A percentile compares a stretch with the other conserved stretches of the same genome.
phyloP scores from a whole-genome alignment of 2,797 vertebrate species.

The Anguilla pacifica region DNA sequence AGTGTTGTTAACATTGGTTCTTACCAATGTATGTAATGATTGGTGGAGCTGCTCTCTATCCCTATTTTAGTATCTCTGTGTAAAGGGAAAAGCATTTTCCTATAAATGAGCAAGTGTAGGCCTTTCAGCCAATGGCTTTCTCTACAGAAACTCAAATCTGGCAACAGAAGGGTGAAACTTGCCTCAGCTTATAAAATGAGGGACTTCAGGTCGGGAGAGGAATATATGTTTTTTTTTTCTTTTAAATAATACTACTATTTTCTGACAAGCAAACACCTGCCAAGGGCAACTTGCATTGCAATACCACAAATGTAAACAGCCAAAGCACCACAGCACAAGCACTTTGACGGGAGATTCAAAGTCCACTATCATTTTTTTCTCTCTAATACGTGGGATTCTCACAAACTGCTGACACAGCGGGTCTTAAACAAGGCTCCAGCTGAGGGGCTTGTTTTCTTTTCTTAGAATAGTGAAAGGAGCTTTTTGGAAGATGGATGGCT shows the following conservation, averaged over 20 bases:
- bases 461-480: constrained; percentile 33
- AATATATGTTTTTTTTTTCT: constrained; percentile 6
- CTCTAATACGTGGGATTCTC: constrained; percentile 34
- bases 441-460: constrained; percentile 34
- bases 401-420: constrained; percentile 34
- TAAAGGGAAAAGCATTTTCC: neutral
- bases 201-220: neutral
- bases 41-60: neutral
- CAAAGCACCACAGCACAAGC: neutral
- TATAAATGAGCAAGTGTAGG: neutral
- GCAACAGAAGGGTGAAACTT: neutral
- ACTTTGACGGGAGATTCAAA: constrained; percentile 24
- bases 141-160: neutral
- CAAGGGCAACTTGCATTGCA: constrained; percentile 13
- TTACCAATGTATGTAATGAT: neutral
- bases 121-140: neutral
- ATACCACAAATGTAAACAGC: neutral
- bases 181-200: neutral
- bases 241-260: constrained; percentile 28
- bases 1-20: neutral
- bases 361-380: constrained; percentile 3
- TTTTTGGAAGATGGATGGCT: constrained; percentile 37
- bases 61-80: neutral
- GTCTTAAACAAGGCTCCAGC: constrained; percentile 10
- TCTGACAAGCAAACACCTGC: constrained; percentile 27